phyloP scores from a whole-genome alignment of 2,888 invertebrate genomes.

The Caprella mutica region DNA sequence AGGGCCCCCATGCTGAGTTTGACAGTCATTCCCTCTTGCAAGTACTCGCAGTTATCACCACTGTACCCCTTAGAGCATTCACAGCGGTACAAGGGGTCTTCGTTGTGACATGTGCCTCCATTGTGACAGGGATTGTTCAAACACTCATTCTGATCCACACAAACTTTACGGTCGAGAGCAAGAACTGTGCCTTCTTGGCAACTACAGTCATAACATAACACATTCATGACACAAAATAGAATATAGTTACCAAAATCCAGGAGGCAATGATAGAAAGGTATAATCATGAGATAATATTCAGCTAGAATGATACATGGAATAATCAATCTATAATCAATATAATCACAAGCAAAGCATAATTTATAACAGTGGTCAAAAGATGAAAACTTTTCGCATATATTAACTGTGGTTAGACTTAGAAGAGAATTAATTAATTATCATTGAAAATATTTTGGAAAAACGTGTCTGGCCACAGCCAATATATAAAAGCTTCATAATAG shows the following conservation, averaged over 20 bases:
- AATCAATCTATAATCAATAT: no score
- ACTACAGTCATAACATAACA: conserved; percentile 44
- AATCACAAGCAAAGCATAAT: no score
- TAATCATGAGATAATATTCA: no score
- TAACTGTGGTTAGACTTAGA: neutral
- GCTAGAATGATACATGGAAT: no score
- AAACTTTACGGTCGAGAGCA: conserved; percentile 80
- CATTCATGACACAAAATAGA: no score
- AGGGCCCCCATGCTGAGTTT: conserved; percentile 94
- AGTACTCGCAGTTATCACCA: conserved; percentile 87
- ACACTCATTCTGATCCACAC: conserved; percentile 92
- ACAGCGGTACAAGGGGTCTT: conserved; percentile 79
- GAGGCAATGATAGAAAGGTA: conserved; percentile 7
- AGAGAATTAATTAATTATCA: neutral
- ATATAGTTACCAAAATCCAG: conserved; percentile 12
- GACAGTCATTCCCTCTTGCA: conserved; percentile 85
- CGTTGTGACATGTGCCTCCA: conserved; percentile 82
- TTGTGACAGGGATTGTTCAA: conserved; percentile 85
- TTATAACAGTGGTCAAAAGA: neutral
- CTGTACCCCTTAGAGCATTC: conserved; percentile 83
- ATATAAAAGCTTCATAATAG: neutral
- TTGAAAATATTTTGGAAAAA: neutral
- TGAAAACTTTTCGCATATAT: neutral
- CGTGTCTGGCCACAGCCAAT: neutral
- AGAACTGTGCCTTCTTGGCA: conserved; percentile 87